A percentile compares a stretch with the other conserved stretches of the same genome.
phyloP scores from a whole-genome alignment of 2,888 invertebrate genomes.

The Neocrepidodera transversa region DNA sequence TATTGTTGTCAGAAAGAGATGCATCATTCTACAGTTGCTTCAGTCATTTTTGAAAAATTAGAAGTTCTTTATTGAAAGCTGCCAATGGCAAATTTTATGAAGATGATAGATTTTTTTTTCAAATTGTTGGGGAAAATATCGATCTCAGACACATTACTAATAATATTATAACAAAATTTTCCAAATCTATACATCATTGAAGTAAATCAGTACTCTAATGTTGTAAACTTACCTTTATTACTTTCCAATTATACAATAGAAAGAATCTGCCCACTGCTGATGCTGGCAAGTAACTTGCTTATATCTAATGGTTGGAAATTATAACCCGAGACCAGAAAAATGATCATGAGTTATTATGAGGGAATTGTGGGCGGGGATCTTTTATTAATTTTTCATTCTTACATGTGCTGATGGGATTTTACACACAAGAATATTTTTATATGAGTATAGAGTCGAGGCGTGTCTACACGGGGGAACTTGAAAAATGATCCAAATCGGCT shows the following conservation, averaged over 20 bases:
- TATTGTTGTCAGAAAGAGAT: too few relatives aligned
- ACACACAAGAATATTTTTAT: conserved; percentile 10
- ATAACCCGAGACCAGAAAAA: conserved; percentile 18
- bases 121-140: too few relatives aligned
- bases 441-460: neutral
- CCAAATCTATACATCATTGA: too few relatives aligned
- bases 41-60: too few relatives aligned
- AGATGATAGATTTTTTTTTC: too few relatives aligned
- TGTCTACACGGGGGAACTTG: neutral
- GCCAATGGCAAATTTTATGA: too few relatives aligned
- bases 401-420: conserved; percentile 27
- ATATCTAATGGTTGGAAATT: conserved; percentile 18
- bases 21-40: too few relatives aligned
- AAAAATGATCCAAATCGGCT: conserved; percentile 2
- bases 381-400: conserved; percentile 38
- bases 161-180: too few relatives aligned
- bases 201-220: neutral
- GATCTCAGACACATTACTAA: too few relatives aligned
- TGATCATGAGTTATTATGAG: conserved; percentile 23
- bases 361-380: conserved; percentile 31
- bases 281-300: neutral
- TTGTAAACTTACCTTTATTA: conserved; percentile 1
- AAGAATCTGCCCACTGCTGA: conserved; percentile 1
- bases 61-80: too few relatives aligned
- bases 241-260: conserved; percentile 1